Conservation (phyloP, 2,888 invertebrate genomes). For the Cantharis nigra region DNA sequence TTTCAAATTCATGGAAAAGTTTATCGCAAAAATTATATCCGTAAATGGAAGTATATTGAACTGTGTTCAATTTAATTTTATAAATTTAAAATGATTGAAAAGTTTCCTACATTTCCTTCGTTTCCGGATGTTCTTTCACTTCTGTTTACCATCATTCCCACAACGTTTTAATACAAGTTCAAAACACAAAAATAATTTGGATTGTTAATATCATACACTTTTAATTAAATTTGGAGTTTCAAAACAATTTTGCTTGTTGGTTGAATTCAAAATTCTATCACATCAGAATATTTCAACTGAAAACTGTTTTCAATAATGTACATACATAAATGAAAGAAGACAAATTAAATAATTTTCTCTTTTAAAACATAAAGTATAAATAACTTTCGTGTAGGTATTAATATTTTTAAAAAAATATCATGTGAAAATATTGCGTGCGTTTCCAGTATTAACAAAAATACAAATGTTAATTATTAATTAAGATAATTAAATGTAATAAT, state of each 20-base stretch:
- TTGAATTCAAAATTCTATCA: not conserved
- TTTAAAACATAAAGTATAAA: too few relatives aligned
- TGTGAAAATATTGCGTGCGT: too few relatives aligned
- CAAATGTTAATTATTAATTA: too few relatives aligned
- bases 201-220: not conserved
- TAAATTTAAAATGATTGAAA: not conserved
- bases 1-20: not conserved
- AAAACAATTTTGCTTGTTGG: not conserved
- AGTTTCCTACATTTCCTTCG: not conserved
- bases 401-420: too few relatives aligned
- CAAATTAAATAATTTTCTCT: not conserved
- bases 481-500: too few relatives aligned
- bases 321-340: not conserved
- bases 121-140: not conserved
- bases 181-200: not conserved
- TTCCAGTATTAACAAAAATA: too few relatives aligned
- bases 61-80: not conserved
- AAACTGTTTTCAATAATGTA: not conserved
- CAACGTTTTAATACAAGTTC: not conserved
- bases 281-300: not conserved
- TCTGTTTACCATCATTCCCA: not conserved
- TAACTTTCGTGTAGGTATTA: too few relatives aligned
- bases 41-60: not conserved
- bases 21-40: not conserved
- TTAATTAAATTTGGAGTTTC: not conserved